Conservation (phyloP, 2,888 invertebrate genomes). For the Augochlorella aurata region DNA sequence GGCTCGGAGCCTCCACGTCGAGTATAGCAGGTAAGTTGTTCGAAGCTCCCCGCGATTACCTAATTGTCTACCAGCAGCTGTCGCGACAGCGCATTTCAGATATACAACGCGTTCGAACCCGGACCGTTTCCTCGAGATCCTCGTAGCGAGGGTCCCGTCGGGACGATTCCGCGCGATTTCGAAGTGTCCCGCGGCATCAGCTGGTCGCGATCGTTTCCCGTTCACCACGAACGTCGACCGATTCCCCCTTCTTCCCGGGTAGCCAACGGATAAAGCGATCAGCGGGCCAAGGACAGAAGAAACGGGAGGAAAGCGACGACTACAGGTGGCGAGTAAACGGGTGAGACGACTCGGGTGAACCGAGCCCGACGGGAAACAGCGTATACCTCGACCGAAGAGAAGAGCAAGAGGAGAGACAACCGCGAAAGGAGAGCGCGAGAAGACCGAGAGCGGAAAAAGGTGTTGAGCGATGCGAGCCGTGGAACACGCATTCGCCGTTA, state of each 20-base stretch:
- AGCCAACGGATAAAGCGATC: not conserved
- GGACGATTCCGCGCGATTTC: not conserved
- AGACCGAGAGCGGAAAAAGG: not conserved
- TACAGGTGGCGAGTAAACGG: slow-evolving; percentile 19
- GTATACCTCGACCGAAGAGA: not conserved
- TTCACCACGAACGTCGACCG: not conserved
- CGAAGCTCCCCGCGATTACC: slow-evolving; percentile 35
- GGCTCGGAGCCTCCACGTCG: slow-evolving; percentile 95
- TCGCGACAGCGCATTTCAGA: slow-evolving; percentile 61
- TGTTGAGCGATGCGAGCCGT: slow-evolving; percentile 3
- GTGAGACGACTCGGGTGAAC: slow-evolving; percentile 10
- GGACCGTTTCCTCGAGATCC: not conserved
- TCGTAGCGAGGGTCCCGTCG: not conserved
- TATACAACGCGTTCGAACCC: slow-evolving; percentile 1
- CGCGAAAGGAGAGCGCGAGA: not conserved
- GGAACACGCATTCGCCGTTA: slow-evolving; percentile 15
- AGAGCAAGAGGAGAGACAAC: not conserved
- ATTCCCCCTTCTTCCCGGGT: not conserved
- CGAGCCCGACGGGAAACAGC: not conserved
- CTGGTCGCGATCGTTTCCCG: not conserved
- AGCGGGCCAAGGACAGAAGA: not conserved
- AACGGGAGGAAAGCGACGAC: slow-evolving; percentile 27
- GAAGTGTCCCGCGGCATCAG: not conserved
- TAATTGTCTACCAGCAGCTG: slow-evolving; percentile 31
- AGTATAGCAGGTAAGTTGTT: slow-evolving; percentile 93